phyloP scores from a whole-genome alignment of 2,888 invertebrate genomes.

The Ophioninae sp. region DNA sequence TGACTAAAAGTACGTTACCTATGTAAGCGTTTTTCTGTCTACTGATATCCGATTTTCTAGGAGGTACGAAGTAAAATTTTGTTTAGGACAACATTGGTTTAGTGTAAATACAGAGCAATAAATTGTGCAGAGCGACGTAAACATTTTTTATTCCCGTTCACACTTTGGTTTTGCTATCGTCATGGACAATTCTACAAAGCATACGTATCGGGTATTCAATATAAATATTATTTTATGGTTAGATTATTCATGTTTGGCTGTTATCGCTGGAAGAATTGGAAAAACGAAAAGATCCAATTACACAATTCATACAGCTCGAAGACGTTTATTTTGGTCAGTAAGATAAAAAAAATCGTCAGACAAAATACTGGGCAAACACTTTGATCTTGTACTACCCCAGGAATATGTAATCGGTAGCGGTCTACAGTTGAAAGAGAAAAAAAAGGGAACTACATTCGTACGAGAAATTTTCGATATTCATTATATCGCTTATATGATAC shows the following conservation, averaged over 20 bases:
- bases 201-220: neutral
- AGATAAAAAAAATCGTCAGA: conserved; percentile 33
- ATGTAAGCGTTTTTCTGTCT: too few relatives aligned
- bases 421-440: conserved; percentile 33
- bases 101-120: too few relatives aligned
- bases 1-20: too few relatives aligned
- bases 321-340: conserved; percentile 41
- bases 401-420: conserved; percentile 9
- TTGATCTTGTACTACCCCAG: conserved; percentile 48
- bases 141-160: too few relatives aligned
- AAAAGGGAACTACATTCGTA: neutral
- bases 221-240: neutral
- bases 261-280: conserved; percentile 32
- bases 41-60: too few relatives aligned
- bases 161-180: neutral
- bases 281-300: conserved; percentile 9
- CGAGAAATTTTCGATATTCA: conserved; percentile 37
- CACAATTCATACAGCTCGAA: conserved; percentile 19
- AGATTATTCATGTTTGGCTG: neutral
- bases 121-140: too few relatives aligned
- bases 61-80: too few relatives aligned
- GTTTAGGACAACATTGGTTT: too few relatives aligned
- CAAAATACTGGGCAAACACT: conserved; percentile 41
- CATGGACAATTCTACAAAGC: neutral
- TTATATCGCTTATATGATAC: conserved; percentile 57